Evolutionary conservation across 2,113 vertebrate species (phyloP).

Genomic region (Pipa parva): DNA sequence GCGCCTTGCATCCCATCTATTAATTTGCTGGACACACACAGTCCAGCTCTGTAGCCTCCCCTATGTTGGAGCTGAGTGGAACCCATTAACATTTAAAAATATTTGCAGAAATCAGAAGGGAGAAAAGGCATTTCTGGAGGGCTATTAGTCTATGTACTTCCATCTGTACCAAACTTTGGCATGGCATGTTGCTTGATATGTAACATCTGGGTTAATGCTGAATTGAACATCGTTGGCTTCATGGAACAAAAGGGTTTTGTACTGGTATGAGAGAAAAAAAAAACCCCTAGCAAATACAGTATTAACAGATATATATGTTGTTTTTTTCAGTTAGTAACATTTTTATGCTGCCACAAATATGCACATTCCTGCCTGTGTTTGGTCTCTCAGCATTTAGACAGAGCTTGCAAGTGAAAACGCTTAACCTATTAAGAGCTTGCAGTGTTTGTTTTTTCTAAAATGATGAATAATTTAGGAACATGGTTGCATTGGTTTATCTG

Average conservation of each 20-base stretch:
- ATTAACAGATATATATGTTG: background rate
- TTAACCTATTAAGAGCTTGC: background rate
- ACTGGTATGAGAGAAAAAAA: constrained; percentile 50
- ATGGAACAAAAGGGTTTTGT: constrained; percentile 68
- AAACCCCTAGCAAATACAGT: constrained; percentile 29
- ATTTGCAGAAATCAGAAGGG: constrained; percentile 63
- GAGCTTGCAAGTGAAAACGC: background rate
- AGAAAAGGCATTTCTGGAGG: constrained; percentile 65
- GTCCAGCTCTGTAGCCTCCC: constrained; percentile 52
- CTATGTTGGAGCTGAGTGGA: constrained; percentile 55
- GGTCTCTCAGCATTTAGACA: background rate
- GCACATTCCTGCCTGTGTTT: constrained; percentile 3
- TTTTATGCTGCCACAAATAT: constrained; percentile 11
- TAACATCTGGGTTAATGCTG: constrained; percentile 74
- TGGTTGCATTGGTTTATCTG: background rate
- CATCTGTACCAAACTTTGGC: constrained; percentile 65
- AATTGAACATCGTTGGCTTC: constrained; percentile 52
- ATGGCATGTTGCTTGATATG: constrained; percentile 69
- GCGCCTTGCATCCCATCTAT: constrained; percentile 56
- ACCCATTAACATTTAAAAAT: constrained; percentile 73
- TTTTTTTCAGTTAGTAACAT: background rate
- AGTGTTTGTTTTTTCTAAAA: background rate
- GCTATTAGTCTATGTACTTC: constrained; percentile 65
- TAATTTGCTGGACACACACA: constrained; percentile 59
- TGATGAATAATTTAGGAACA: background rate